Conservation (phyloP, 1,140 invertebrate species). For the Drosophila subobscura region DNA sequence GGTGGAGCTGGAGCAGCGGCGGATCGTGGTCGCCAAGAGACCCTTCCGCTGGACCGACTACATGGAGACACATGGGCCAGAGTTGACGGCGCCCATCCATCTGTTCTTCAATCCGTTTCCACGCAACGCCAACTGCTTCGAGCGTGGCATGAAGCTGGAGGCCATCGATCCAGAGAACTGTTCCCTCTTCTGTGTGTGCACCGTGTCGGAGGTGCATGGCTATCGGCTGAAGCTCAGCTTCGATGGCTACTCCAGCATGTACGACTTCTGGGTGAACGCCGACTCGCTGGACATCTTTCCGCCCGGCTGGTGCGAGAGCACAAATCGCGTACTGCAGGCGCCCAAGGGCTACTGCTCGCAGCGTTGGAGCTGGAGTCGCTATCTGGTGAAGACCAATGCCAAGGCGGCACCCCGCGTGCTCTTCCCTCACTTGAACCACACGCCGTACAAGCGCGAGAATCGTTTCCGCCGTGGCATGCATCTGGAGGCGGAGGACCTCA, state of each 20-base stretch:
- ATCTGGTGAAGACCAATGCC: slow-evolving; percentile 91
- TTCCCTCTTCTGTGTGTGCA: slow-evolving; percentile 93
- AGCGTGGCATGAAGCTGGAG: slow-evolving; percentile 95
- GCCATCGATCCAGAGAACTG: slow-evolving; percentile 97
- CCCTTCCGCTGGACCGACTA: slow-evolving; percentile 75
- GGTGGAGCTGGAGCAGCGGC: slow-evolving; percentile 1
- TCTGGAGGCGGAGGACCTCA: slow-evolving; percentile 96
- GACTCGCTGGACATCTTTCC: slow-evolving; percentile 96
- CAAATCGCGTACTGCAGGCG: slow-evolving; percentile 89
- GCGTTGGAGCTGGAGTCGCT: slow-evolving; percentile 93
- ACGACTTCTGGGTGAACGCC: slow-evolving; percentile 97
- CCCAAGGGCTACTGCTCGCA: slow-evolving; percentile 88
- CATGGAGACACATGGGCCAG: slow-evolving; percentile 42
- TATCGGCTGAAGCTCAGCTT: slow-evolving; percentile 95
- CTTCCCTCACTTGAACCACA: slow-evolving; percentile 86
- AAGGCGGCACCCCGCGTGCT: slow-evolving; percentile 91
- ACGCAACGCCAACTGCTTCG: slow-evolving; percentile 89
- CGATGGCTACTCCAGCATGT: slow-evolving; percentile 94
- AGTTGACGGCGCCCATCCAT: slow-evolving; percentile 87
- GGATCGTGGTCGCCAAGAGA: slow-evolving; percentile 2
- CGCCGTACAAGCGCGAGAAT: slow-evolving; percentile 26
- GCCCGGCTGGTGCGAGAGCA: slow-evolving; percentile 95
- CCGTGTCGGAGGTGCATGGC: slow-evolving; percentile 92
- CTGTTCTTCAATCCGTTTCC: slow-evolving; percentile 91
- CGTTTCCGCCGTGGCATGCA: slow-evolving; percentile 90